phyloP scores from a whole-genome alignment of 2,797 vertebrate species.

The Pseudochirops cupreus region DNA sequence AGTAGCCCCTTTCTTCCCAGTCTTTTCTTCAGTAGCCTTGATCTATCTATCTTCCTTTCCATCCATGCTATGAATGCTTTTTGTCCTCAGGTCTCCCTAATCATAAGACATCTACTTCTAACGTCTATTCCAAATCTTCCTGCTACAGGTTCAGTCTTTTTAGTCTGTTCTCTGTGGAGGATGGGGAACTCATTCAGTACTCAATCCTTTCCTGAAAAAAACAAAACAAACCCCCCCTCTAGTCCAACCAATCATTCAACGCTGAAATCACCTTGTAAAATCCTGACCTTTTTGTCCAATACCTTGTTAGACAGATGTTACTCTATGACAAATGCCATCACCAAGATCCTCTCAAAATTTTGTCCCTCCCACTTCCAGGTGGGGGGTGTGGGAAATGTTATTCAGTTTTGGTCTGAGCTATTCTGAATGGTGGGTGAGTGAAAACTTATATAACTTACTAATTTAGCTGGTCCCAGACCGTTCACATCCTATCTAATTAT shows the following conservation, averaged over 20 bases:
- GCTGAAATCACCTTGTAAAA: background rate
- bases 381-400: background rate
- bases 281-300: background rate
- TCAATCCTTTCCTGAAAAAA: background rate
- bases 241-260: background rate
- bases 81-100: background rate
- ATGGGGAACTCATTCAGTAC: background rate
- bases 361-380: background rate
- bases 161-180: background rate
- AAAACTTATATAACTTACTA: background rate
- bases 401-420: background rate
- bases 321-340: background rate
- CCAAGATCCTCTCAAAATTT: background rate
- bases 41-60: slow-evolving; percentile 13
- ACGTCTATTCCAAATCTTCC: background rate
- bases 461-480: background rate
- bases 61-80: background rate
- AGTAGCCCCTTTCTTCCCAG: background rate
- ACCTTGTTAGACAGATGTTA: background rate
- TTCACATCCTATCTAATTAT: background rate
- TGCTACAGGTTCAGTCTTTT: background rate
- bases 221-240: background rate
- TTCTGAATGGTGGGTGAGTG: background rate
- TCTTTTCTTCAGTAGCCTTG: slow-evolving; percentile 6
- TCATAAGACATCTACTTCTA: background rate